phyloP scores from a whole-genome alignment of 2,888 invertebrate species.

The Cordylochernes scorpioides region DNA sequence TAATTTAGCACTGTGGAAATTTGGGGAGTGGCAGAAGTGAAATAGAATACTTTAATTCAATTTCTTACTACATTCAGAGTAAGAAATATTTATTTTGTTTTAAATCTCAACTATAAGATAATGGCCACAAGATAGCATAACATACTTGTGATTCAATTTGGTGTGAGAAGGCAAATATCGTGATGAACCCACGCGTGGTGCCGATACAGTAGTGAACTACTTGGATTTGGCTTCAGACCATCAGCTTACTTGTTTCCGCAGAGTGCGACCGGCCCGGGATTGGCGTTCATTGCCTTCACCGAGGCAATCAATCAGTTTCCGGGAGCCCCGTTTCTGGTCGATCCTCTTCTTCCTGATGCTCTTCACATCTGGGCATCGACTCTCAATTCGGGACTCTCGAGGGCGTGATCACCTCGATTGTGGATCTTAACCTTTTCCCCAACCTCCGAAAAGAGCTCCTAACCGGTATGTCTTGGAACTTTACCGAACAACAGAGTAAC shows the following conservation, averaged over 20 bases:
- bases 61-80: too few species aligned
- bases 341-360: conserved; percentile 87
- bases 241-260: too few species aligned
- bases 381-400: conserved; percentile 87
- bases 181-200: too few species aligned
- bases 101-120: not conserved
- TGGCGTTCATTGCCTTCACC: conserved; percentile 89
- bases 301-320: conserved; percentile 95
- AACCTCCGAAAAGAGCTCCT: conserved; percentile 64
- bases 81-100: not conserved
- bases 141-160: too few species aligned
- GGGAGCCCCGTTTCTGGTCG: conserved; percentile 81
- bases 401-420: conserved; percentile 78
- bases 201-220: too few species aligned
- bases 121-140: too few species aligned
- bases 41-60: too few species aligned
- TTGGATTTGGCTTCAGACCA: too few species aligned
- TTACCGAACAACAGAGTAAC: too few species aligned
- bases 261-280: conserved; percentile 84
- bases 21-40: too few species aligned
- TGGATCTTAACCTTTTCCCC: conserved; percentile 78
- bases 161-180: too few species aligned
- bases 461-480: conserved; percentile 35
- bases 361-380: conserved; percentile 78
- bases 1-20: too few species aligned